Evolutionary conservation across 2,888 invertebrate species (phyloP).

Genomic region (Lutraria lutraria): DNA sequence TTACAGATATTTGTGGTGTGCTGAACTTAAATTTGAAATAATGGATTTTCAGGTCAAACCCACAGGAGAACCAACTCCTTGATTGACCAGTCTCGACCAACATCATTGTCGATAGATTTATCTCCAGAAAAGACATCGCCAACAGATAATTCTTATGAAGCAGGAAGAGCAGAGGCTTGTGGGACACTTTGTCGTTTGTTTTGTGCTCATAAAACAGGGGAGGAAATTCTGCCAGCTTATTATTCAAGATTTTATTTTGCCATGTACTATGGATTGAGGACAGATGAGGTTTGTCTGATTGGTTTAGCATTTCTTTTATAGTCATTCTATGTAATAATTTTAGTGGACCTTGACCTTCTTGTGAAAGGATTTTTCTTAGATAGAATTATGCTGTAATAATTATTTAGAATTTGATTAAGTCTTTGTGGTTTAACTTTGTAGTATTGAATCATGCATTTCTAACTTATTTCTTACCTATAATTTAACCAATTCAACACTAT

Average conservation of each 20-base stretch:
- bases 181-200: constrained; percentile 98
- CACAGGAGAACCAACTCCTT: constrained; percentile 83
- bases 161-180: constrained; percentile 96
- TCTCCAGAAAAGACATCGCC: constrained; percentile 70
- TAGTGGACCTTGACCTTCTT: no score
- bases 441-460: no score
- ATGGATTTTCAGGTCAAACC: constrained; percentile 61
- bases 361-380: no score
- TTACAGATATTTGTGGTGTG: no score
- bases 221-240: constrained; percentile 96
- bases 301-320: no score
- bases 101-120: constrained; percentile 78
- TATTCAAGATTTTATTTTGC: constrained; percentile 97
- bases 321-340: no score
- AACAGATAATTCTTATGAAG: constrained; percentile 85
- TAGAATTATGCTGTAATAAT: no score
- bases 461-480: no score
- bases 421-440: no score
- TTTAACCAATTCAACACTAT: no score
- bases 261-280: constrained; percentile 94
- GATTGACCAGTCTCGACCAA: constrained; percentile 82
- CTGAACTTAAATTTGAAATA: not conserved
- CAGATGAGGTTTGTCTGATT: constrained; percentile 87
- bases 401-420: no score
- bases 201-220: constrained; percentile 97